Evolutionary conservation across 2,888 invertebrate species (phyloP), one percentile per base, ranked within the genome.

Genomic region (Trachelus troglodyta): DNA sequence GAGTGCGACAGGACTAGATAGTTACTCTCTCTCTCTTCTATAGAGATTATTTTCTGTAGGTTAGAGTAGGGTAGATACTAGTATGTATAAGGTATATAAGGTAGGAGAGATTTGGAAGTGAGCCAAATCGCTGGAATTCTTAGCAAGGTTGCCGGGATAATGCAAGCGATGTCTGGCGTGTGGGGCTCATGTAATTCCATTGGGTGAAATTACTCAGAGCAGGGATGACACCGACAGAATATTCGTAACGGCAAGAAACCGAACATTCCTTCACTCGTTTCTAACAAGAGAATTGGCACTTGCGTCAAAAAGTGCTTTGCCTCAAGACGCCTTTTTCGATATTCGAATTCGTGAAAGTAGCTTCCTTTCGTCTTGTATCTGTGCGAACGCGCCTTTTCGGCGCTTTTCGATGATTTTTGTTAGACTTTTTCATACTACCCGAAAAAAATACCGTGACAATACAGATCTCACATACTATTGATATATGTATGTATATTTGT

Each of bases 51-150:
- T 15, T 6, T 56, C 56, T 2, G 9, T 56, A 9, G 23, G 56
- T 2, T 56, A 23, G 15, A 56, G 23, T 0, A 56, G 9, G 23
- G 56, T 23, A 56, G 23, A 56, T 23, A 23, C 56, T 9, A 56
- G 23, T 2, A 23, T 23, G 56, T 56, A 23, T 23, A 9, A 34
- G 74, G 34, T 73, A 73, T 73, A 69, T 37, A 23, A 9, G 78
- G 81, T 79, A 81, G 34, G 79, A 74, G 78, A 78, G 81, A 85
- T 84, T 84, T 83, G 83, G 84, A 76, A 3, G 4, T 1, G 4
- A 1, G 79, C 82, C 84, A 84, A 82, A 79, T 80, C 73, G 73
- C 6, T 33, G 79, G 78, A 80, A 79, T 79, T 80, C 78, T 71
- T 79, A 75, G 74, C 74, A 79, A 75, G 71, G 80, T 71, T 79